These are phyloP conservation scores for Globodera rostochiensis DNA, from an alignment of 1,140 invertebrate genomes.

Conservation along the genomic window DNA sequence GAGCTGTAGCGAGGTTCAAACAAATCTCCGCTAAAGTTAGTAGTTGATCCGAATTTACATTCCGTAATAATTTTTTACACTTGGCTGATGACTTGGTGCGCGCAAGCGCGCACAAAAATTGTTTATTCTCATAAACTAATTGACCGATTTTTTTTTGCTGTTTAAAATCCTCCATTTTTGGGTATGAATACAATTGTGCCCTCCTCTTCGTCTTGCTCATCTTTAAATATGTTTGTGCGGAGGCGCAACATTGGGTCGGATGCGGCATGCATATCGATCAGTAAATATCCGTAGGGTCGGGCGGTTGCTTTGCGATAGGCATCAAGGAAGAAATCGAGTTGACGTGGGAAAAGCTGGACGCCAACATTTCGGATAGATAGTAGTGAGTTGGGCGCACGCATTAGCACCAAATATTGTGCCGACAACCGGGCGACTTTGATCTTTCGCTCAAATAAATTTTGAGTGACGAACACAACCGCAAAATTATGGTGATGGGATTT, in stretches of 20 bases:
- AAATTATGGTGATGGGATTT: constrained; percentile 20
- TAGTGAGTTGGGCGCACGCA: constrained; percentile 5
- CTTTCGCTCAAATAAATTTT: constrained; percentile 24
- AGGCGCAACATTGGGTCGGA: constrained; percentile 16
- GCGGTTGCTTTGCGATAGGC: constrained; percentile 19
- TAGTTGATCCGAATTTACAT: background rate
- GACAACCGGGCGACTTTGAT: constrained; percentile 22
- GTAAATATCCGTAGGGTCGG: constrained; percentile 17
- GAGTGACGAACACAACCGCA: constrained; percentile 16
- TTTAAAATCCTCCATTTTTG: constrained; percentile 8
- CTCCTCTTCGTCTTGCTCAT: background rate
- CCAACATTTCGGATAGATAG: constrained; percentile 5
- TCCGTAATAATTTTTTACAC: background rate
- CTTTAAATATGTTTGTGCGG: constrained; percentile 25
- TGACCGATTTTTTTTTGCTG: constrained; percentile 2
- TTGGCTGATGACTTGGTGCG: constrained; percentile 4
- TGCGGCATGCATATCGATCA: constrained; percentile 26
- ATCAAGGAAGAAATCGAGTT: constrained; percentile 20
- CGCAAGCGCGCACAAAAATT: background rate
- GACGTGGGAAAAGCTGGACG: constrained; percentile 16
- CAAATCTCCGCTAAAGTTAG: constrained; percentile 12
- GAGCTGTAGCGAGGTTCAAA: constrained; percentile 11
- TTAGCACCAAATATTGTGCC: constrained; percentile 18
- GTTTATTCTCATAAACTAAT: constrained; percentile 4
- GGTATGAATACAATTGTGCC: constrained; percentile 23